Percentiles rank a stretch among this genome's conserved stretches.
These are phyloP conservation scores for Tolmerus cingulatus DNA, from an alignment of 2,888 invertebrate species.

Conservation along the genomic window DNA sequence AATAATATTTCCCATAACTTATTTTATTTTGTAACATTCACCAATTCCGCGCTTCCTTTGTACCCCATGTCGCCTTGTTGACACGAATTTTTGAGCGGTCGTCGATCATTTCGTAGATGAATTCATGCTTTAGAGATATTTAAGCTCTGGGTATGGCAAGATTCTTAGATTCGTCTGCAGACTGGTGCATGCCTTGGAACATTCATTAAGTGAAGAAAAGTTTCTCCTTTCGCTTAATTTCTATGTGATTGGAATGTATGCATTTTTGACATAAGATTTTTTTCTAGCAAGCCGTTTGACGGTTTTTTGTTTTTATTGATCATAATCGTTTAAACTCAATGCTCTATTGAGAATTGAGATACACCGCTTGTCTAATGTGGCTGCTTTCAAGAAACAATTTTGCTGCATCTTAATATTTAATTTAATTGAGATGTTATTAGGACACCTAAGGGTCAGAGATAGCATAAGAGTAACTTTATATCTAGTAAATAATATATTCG, in stretches of 20 bases:
- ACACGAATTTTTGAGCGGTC: background rate
- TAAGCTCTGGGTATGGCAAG: background rate
- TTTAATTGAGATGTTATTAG: background rate
- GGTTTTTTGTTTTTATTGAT: slow-evolving; percentile 4
- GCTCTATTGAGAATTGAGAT: background rate
- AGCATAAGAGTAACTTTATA: background rate
- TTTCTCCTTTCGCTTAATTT: slow-evolving; percentile 3
- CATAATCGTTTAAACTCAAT: background rate
- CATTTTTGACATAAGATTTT: slow-evolving; percentile 24
- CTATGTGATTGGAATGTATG: slow-evolving; percentile 12
- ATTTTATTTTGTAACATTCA: slow-evolving; percentile 22
- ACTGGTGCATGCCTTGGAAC: slow-evolving; percentile 21
- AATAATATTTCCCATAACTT: slow-evolving; percentile 13
- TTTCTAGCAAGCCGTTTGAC: slow-evolving; percentile 33
- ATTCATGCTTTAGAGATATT: slow-evolving; percentile 6
- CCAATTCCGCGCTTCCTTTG: slow-evolving; percentile 7
- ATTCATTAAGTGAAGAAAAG: background rate
- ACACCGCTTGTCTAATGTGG: background rate
- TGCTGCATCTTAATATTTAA: background rate
- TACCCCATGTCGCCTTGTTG: background rate
- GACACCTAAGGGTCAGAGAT: background rate
- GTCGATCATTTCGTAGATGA: background rate
- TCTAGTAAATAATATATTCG: background rate
- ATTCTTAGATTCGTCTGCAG: background rate
- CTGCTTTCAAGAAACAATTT: background rate